Base-by-base conservation (phyloP, 2,888 invertebrate genomes). In the Tyria jacobaeae region DNA sequence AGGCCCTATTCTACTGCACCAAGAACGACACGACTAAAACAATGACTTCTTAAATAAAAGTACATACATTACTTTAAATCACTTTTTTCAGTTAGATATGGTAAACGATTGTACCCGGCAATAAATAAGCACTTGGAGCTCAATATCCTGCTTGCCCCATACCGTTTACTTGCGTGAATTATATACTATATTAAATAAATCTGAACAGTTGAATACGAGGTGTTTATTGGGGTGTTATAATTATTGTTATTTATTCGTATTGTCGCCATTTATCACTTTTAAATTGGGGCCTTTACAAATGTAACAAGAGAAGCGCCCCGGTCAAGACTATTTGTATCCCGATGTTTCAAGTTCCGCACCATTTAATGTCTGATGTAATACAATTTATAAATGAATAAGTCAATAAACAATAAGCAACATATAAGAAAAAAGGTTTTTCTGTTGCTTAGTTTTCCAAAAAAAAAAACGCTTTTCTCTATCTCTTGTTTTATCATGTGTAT, bases 221-320 rank as follows among this genome's bases (percentile, higher is more conserved):
- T 60, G 56, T 64, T 59, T 70, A 64, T 66, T 66, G 64, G 62
- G 66, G 67, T 67, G 69, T 76, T 71, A 75, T 73, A 81, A 75
- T 78, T 79, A 76, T 80, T 77, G 79, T 75, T 77, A 73, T 79
- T 78, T 73, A 80, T 81, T 71, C 68, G 44, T 57, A 60, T 71
- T 72, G 71, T 56, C 60, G 31, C 62, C 80, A 78, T 85, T 80
- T 75, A 83, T 85, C 85, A 83, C 79, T 69, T 62, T 73, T 78
- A 84, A 86, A 87, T 85, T 85, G 82, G 83, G 75, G 81, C 80
- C 75, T 79, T 80, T 72, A 68, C 64, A 70, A 68, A 62, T 72
- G 73, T 76, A 78, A 76, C 82, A 71, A 81, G 79, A 47, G 56
- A 66, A 62, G 66, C 63, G 66, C 69, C n/a, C n/a, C 68, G 66